These are phyloP conservation scores for Haliclystus octoradiatus DNA, from an alignment of 30 jellyfish, hydroid and myxozoan species.

Conservation along the genomic window DNA sequence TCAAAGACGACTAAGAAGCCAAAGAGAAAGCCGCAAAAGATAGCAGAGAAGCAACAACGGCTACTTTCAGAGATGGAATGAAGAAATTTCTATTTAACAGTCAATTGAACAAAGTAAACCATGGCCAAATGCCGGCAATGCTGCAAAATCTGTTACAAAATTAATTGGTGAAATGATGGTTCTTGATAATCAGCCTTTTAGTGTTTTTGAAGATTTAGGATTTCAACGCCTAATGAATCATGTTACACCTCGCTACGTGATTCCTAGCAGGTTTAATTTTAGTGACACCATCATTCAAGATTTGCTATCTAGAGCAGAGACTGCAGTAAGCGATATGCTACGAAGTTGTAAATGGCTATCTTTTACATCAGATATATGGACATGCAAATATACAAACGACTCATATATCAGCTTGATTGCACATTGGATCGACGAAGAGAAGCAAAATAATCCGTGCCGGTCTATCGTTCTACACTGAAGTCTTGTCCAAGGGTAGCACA, in stretches of 20 bases:
- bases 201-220: conserved; percentile 13
- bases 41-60: no score
- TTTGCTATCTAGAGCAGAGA: conserved; percentile 20
- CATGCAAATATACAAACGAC: conserved; percentile 45
- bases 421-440: conserved; percentile 54
- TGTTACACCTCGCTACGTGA: conserved; percentile 30
- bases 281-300: conserved; percentile 19
- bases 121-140: no score
- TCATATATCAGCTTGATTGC: conserved; percentile 36
- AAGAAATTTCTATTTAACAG: no score
- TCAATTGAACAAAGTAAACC: no score
- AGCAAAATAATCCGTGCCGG: no score
- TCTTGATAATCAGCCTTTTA: conserved; percentile 45
- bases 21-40: no score
- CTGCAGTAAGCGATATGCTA: conserved; percentile 16
- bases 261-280: conserved; percentile 42
- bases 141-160: no score
- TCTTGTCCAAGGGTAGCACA: conserved; percentile 39
- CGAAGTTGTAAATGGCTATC: conserved; percentile 28
- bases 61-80: no score
- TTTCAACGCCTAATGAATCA: conserved; percentile 28
- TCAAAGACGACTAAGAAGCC: no score
- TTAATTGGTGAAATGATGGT: conserved; percentile 48
- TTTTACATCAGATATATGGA: conserved; percentile 53
- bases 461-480: conserved; percentile 8